Evolutionary conservation across 2,888 invertebrate genomes (phyloP), one percentile per base, ranked within the genome.

Genomic region (Ophion ellenae): DNA sequence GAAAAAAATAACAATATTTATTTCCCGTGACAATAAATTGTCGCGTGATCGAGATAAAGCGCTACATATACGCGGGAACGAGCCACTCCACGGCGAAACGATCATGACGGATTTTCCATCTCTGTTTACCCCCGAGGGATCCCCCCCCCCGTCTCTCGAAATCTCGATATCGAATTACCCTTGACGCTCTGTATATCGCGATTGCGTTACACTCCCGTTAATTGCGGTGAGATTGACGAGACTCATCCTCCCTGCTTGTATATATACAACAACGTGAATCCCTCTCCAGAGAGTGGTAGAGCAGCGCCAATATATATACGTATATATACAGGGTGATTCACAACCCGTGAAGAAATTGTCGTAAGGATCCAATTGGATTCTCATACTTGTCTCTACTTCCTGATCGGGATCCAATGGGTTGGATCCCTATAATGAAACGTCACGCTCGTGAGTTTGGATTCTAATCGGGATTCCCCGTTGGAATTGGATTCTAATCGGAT

Each of bases 191-290:
- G 59, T 84, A 81, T 84, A 89, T 88, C 87, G 83, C 86, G 85
- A 88, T 89, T 86, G 85, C 89, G 82, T 88, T 84, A 84, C 84
- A 84, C 83, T 82, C 86, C 77, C 87, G 88, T 88, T 88, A 88
- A 89, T 89, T 88, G 88, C 80, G 84, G 84, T 84, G 79, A 80
- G 84, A 84, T 84, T 84, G 84, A 84, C 80, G 79, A 84, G 75
- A 80, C 75, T 80, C 83, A 67, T 78, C 79, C 40, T 61, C 57
- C 78, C 11, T 70, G 59, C 40, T 61, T 61, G 61, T 78, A 61
- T 78, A 69, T 70, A 59, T 61, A 69, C 59, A 59, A 53, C 53
- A 17, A 14, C 77, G 57, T 36, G 24, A 61, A 70, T 70, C 36
- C 45, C 78, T 66, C 76, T 70, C 76, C 66, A 53, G 79, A 73